Percentiles rank a stretch among this genome's conserved stretches.
Evolutionary conservation across 2,113 vertebrate genomes (phyloP).

Genomic region (Rattus norvegicus): DNA sequence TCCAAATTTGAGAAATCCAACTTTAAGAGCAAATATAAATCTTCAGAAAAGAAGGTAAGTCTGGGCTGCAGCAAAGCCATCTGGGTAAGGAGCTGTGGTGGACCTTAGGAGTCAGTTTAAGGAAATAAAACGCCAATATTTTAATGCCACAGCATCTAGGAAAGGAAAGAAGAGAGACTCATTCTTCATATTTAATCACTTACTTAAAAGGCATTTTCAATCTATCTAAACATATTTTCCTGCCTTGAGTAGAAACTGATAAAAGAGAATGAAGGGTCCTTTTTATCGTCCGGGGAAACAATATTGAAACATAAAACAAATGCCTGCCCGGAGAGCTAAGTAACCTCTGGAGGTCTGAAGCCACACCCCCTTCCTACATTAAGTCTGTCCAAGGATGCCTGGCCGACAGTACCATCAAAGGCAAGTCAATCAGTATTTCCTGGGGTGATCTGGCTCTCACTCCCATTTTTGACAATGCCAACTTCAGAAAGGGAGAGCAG

Average conservation of each 20-base stretch:
- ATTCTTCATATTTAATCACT: constrained; percentile 63
- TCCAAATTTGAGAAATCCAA: background rate
- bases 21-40: background rate
- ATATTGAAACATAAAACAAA: constrained; percentile 25
- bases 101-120: constrained; percentile 13
- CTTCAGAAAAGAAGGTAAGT: background rate
- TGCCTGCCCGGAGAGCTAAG: background rate
- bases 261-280: background rate
- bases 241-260: constrained; percentile 34
- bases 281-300: constrained; percentile 19
- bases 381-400: background rate
- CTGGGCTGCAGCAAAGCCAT: background rate
- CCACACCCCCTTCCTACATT: background rate
- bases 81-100: background rate
- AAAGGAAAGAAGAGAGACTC: constrained; percentile 62
- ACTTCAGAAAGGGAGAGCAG: background rate
- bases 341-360: background rate
- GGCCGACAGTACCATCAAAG: background rate
- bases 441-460: background rate
- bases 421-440: background rate
- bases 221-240: constrained; percentile 41
- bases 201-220: constrained; percentile 59
- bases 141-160: constrained; percentile 31
- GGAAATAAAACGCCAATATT: background rate
- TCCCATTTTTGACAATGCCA: background rate